These are phyloP conservation scores for Crotophaga sulcirostris DNA, from an alignment of 2,113 vertebrate species.

Conservation along the genomic window DNA sequence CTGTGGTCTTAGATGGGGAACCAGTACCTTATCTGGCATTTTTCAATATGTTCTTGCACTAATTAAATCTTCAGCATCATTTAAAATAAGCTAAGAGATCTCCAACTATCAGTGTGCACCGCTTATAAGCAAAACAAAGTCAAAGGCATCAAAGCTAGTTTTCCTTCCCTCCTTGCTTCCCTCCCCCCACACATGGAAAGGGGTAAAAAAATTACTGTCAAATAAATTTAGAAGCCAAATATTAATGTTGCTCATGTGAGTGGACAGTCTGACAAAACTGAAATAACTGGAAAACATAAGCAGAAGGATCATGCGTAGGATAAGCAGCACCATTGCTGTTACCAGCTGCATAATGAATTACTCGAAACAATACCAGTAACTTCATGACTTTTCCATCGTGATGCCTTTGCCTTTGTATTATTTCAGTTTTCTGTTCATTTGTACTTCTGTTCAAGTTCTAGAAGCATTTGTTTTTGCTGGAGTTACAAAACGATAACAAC, in stretches of 20 bases:
- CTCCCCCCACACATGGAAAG: background rate
- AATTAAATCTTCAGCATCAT: background rate
- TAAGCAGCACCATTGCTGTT: background rate
- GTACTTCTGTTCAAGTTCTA: conserved; percentile 47
- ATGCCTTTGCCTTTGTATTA: conserved; percentile 65
- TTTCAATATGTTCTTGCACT: conserved; percentile 25
- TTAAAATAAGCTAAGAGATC: conserved; percentile 29
- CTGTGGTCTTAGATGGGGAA: conserved; percentile 14
- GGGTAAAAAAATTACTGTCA: background rate
- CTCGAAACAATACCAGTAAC: conserved; percentile 35
- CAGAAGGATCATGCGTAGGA: background rate
- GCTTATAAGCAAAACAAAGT: conserved; percentile 48
- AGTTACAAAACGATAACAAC: conserved; percentile 22
- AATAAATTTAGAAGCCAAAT: background rate
- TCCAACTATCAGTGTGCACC: conserved; percentile 21
- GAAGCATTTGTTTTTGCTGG: conserved; percentile 52
- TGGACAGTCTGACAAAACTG: conserved; percentile 22
- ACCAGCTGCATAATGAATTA: background rate
- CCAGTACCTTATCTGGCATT: conserved; percentile 18
- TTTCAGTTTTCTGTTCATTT: conserved; percentile 50
- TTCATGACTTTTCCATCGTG: conserved; percentile 44
- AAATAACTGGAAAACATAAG: conserved; percentile 34
- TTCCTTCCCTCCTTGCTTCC: background rate
- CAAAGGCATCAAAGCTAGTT: conserved; percentile 53
- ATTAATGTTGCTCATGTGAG: background rate